Percentiles rank a stretch among this genome's conserved stretches.
phyloP scores from a whole-genome alignment of 1,140 invertebrate species.

The Caenorhabditis tropicalis region DNA sequence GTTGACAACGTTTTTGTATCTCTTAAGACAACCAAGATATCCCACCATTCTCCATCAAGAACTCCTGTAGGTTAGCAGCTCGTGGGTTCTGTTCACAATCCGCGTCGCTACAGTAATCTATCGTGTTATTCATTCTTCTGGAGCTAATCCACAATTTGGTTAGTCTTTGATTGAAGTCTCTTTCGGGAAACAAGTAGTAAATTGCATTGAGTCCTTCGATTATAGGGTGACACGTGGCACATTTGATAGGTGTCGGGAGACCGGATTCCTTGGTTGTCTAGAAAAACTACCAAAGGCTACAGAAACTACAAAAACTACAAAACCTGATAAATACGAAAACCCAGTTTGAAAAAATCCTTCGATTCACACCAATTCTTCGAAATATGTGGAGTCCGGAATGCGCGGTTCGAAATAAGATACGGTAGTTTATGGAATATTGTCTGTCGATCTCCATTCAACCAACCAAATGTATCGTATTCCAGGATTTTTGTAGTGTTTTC shows the following conservation, averaged over 20 bases:
- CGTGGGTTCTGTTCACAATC: slow-evolving; percentile 30
- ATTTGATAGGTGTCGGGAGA: neutral
- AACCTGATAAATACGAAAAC: slow-evolving; percentile 4
- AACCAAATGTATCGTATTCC: slow-evolving; percentile 7
- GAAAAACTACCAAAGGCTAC: too few relatives aligned
- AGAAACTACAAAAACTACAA: too few relatives aligned
- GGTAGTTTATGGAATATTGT: neutral
- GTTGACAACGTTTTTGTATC: too few relatives aligned
- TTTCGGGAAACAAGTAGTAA: neutral
- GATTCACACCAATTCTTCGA: slow-evolving; percentile 18
- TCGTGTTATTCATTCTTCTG: neutral
- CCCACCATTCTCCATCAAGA: neutral
- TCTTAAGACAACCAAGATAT: too few relatives aligned
- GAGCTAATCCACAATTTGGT: neutral
- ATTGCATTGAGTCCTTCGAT: slow-evolving; percentile 5
- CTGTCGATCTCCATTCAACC: neutral
- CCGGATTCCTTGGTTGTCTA: neutral
- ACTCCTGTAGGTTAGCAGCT: neutral
- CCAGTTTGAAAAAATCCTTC: neutral
- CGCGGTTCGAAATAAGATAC: neutral
- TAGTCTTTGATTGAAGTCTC: neutral
- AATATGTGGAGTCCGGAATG: neutral
- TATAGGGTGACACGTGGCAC: slow-evolving; percentile 5
- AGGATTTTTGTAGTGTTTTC: too few relatives aligned
- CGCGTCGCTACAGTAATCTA: neutral